Evolutionary conservation across 1,140 invertebrate species (phyloP).

Genomic region (Drosophila bocqueti): DNA sequence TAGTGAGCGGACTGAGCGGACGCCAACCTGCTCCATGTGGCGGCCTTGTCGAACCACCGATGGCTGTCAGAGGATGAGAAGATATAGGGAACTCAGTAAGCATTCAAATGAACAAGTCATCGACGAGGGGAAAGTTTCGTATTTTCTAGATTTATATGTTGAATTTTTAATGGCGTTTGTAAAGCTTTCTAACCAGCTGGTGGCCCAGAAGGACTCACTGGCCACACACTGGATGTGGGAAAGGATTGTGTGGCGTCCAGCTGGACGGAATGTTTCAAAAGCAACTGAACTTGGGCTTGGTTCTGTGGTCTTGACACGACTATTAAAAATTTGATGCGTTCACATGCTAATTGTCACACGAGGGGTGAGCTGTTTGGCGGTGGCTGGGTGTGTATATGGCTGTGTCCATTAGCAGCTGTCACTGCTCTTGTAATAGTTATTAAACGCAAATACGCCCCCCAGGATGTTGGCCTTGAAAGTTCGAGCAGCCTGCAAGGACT

Average conservation of each 20-base stretch:
- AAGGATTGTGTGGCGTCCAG: constrained; percentile 33
- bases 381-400: background rate
- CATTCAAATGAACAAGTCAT: constrained; percentile 62
- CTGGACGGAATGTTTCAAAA: constrained; percentile 45
- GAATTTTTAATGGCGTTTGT: constrained; percentile 33
- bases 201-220: constrained; percentile 33
- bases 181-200: constrained; percentile 51
- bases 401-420: constrained; percentile 51
- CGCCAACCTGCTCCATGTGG: constrained; percentile 72
- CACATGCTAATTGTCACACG: constrained; percentile 67
- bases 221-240: constrained; percentile 36
- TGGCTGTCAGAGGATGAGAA: constrained; percentile 41
- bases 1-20: constrained; percentile 45
- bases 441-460: constrained; percentile 21
- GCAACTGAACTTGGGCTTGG: constrained; percentile 49
- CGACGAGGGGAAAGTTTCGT: constrained; percentile 33
- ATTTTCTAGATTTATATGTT: constrained; percentile 50
- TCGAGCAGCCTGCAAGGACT: constrained; percentile 7
- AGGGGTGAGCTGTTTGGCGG: constrained; percentile 17
- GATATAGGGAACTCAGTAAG: constrained; percentile 31
- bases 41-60: constrained; percentile 65
- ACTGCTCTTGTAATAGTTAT: constrained; percentile 18
- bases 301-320: constrained; percentile 12
- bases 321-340: constrained; percentile 63
- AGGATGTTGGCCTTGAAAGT: constrained; percentile 25